Percentiles rank a stretch among this genome's conserved stretches.
Evolutionary conservation across 2,888 invertebrate genomes (phyloP).

Genomic region (Eubasilissa splendida): DNA sequence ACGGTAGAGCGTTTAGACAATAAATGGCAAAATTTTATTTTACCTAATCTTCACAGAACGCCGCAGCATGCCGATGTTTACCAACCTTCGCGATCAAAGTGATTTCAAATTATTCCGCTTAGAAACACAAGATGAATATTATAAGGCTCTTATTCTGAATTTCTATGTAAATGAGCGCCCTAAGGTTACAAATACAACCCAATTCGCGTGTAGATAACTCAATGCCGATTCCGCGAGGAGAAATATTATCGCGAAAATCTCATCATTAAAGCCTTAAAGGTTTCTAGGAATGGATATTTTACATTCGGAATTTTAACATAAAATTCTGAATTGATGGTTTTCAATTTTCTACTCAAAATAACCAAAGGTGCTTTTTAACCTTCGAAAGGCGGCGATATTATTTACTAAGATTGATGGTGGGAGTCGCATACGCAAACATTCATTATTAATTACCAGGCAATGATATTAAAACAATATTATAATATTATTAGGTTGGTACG

Average conservation of each 20-base stretch:
- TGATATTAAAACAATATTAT: no score
- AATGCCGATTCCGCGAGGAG: not conserved
- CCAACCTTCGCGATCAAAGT: conserved; percentile 37
- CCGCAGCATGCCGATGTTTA: conserved; percentile 19
- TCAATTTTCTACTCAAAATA: not conserved
- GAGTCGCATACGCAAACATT: no score
- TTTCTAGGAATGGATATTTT: conserved; percentile 11
- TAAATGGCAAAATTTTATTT: not conserved
- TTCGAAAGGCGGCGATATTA: not conserved
- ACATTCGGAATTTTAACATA: conserved; percentile 4
- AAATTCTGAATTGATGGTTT: conserved; percentile 3
- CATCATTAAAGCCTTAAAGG: not conserved
- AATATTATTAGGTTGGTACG: no score
- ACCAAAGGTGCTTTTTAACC: not conserved
- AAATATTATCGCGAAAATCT: not conserved
- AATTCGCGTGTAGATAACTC: conserved; percentile 16
- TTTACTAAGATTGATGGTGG: no score
- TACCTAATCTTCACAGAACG: not conserved
- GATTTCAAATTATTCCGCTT: conserved; percentile 14
- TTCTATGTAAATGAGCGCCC: conserved; percentile 48
- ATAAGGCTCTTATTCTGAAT: conserved; percentile 47
- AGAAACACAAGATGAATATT: conserved; percentile 32
- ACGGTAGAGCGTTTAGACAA: no score
- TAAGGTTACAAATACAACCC: conserved; percentile 30
- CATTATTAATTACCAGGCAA: no score